These are phyloP conservation scores for Zhuqinia jingwanae DNA, from an alignment of 2,888 invertebrate genomes.

Conservation along the genomic window DNA sequence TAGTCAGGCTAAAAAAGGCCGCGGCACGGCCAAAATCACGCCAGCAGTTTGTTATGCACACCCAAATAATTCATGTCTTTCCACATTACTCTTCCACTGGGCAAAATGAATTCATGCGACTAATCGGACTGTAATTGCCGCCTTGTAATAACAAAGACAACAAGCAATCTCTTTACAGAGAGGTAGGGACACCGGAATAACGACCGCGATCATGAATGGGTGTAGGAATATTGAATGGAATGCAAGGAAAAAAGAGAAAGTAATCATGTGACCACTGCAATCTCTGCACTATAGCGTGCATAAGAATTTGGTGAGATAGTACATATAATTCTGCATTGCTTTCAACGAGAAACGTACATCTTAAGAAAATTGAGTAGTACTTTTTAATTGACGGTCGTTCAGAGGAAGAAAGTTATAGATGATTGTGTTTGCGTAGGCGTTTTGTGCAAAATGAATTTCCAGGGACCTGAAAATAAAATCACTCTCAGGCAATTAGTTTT, in stretches of 20 bases:
- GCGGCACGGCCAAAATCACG: no score
- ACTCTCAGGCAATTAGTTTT: not conserved
- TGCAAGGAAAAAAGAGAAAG: not conserved
- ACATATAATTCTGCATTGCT: no score
- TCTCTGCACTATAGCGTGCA: no score
- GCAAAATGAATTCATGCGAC: not conserved
- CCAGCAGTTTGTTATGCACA: not conserved
- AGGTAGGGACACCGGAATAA: not conserved
- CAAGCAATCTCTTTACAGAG: not conserved
- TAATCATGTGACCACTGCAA: no score
- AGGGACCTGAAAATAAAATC: not conserved
- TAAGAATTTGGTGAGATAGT: no score
- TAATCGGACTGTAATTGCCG: conserved; percentile 3
- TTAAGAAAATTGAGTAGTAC: not conserved
- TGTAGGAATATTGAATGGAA: not conserved
- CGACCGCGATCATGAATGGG: not conserved
- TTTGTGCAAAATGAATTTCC: not conserved
- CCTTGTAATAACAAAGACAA: not conserved
- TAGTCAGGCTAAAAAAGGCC: no score
- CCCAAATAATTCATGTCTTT: not conserved
- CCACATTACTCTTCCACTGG: not conserved
- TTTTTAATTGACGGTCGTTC: no score
- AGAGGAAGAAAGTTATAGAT: not conserved
- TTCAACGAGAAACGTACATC: not conserved
- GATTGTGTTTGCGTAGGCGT: not conserved